Conservation (phyloP, 2,888 invertebrate genomes). For the Cephus spinipes region DNA sequence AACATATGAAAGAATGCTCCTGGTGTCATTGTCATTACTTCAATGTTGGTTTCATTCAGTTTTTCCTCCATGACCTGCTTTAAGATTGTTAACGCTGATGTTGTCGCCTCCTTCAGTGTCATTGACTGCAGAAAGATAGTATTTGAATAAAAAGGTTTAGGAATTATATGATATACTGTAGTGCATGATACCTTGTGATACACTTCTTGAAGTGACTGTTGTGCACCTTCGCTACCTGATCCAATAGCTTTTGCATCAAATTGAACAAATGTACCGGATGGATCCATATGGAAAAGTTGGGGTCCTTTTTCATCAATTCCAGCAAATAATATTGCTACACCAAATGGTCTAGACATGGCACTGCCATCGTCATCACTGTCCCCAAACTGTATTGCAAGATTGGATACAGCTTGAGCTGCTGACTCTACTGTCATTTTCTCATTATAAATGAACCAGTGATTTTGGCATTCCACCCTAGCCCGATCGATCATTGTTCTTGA, state of each 20-base stretch:
- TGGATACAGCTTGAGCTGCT: constrained; percentile 98
- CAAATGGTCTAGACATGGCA: constrained; percentile 97
- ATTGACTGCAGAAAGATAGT: constrained; percentile 76
- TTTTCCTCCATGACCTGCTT: constrained; percentile 99
- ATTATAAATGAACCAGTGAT: constrained; percentile 98
- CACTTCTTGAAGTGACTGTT: constrained; percentile 87
- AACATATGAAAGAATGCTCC: constrained; percentile 89
- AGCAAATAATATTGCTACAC: constrained; percentile 98
- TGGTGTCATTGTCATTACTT: constrained; percentile 94
- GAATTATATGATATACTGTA: background rate
- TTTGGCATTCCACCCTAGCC: constrained; percentile 96
- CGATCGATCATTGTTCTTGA: constrained; percentile 93
- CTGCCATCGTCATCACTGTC: constrained; percentile 97
- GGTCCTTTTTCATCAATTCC: constrained; percentile 94
- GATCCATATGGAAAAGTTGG: constrained; percentile 98
- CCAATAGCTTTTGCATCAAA: constrained; percentile 99
- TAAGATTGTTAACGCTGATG: constrained; percentile 89
- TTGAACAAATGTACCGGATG: constrained; percentile 97
- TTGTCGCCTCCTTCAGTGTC: constrained; percentile 93
- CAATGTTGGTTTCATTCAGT: constrained; percentile 95
- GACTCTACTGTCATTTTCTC: constrained; percentile 97
- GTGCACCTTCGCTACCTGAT: constrained; percentile 98
- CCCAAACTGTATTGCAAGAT: constrained; percentile 98
- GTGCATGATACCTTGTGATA: constrained; percentile 68
- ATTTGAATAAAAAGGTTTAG: background rate